Conservation (phyloP, 2,113 vertebrate species). For the Junco hyemalis region DNA sequence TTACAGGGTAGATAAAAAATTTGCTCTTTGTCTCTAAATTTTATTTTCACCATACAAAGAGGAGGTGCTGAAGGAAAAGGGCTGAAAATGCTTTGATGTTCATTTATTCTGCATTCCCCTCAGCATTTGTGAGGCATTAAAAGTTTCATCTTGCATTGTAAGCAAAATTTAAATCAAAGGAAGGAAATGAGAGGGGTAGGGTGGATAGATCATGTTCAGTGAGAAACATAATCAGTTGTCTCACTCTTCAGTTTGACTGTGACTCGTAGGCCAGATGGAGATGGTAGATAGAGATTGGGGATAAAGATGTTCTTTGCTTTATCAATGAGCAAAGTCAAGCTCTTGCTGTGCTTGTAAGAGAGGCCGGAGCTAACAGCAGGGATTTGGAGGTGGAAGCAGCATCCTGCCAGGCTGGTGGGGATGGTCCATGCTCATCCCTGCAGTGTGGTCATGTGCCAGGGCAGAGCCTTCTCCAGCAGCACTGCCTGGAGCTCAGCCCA, state of each 20-base stretch:
- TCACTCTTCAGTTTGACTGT: neutral
- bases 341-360: neutral
- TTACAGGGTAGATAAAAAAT: neutral
- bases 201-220: neutral
- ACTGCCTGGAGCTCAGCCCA: neutral
- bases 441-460: accelerated
- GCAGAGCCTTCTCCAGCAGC: neutral
- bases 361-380: accelerated
- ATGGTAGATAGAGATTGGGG: neutral
- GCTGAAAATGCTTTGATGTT: neutral
- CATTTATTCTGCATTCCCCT: neutral
- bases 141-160: neutral
- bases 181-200: neutral
- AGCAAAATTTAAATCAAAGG: neutral
- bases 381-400: neutral
- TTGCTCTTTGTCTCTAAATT: neutral
- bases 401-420: neutral
- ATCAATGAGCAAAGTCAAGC: neutral
- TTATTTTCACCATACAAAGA: neutral
- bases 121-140: neutral
- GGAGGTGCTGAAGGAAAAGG: neutral
- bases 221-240: neutral
- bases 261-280: neutral
- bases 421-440: accelerated
- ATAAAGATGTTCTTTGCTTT: neutral